A percentile compares a stretch with the other conserved stretches of the same genome.
Conservation (phyloP, 2,797 vertebrate genomes). For the Halcyon badia region DNA sequence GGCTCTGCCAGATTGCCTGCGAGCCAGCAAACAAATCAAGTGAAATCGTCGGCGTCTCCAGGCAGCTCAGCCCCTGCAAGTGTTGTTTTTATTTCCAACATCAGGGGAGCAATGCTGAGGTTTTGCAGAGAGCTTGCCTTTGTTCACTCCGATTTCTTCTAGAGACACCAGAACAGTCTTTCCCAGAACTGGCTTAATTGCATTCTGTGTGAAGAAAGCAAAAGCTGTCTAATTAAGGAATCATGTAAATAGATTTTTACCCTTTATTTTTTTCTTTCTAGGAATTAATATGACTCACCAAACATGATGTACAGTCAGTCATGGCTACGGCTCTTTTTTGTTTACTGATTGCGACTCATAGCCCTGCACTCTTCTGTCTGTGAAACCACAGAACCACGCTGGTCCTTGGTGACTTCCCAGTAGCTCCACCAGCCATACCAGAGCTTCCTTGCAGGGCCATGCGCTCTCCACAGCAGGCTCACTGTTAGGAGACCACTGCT, state of each 20-base stretch:
- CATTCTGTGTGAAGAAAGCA: neutral
- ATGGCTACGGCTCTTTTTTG: neutral
- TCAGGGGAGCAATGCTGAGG: neutral
- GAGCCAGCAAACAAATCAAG: neutral
- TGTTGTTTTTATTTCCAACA: neutral
- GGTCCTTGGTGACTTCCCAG: neutral
- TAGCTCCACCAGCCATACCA: neutral
- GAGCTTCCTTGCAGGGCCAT: neutral
- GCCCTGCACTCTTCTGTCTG: neutral
- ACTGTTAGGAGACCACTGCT: neutral
- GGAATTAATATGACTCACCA: slow-evolving; percentile 40
- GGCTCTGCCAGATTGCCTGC: neutral
- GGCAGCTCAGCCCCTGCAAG: neutral
- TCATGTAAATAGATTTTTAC: neutral
- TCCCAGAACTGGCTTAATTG: neutral
- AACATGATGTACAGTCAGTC: neutral
- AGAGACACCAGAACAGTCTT: neutral
- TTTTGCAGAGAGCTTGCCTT: neutral
- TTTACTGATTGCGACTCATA: neutral
- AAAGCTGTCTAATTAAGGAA: neutral
- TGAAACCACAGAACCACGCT: neutral
- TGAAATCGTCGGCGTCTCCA: neutral
- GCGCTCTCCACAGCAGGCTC: neutral
- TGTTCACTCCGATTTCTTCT: neutral
- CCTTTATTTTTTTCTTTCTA: slow-evolving; percentile 29